Evolutionary conservation across 1,140 invertebrate genomes (phyloP), one percentile per base, ranked within the genome.

Genomic region (Ostrea denselamellosa): DNA sequence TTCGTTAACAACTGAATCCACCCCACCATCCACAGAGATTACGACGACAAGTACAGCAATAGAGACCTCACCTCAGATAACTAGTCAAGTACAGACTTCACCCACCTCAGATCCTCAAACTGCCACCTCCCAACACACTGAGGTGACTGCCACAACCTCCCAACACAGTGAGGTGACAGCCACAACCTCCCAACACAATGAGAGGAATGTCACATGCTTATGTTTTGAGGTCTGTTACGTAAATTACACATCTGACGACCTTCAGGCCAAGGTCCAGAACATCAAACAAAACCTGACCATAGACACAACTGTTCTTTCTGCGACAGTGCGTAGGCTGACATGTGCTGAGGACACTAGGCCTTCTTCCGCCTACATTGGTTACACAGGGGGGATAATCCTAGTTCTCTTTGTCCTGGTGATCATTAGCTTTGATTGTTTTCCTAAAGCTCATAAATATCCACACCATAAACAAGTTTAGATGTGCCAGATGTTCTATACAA

Each of bases 351-450:
- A 85, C 51, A 25, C 84, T 2, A 54, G 84, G 8, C 84, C 56
- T n/a, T 85, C 84, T 22, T 85, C 84, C 28, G 84, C 84, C 25
- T 65, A 65, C 56, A 65, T 85, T 25, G 65, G 83, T 1, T 71
- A 85, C 51, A 25, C 53, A 53, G 56, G 82, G n/a, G 34, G 22
- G 0, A 62, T 53, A 68, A 56, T 88, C n/a, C 28, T 85, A 14
- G 28, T 28, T 17, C 34, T 62, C 25, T 2, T 87, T 7, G 53
- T 85, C 0, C 7, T 58, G 56, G 34, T 77, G 68, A 77, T 77
- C 28, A 34, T 77, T 0, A 25, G 12, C 25, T 9, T 77, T 14
- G 68, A 77, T 10, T 77, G 68, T 25, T 17, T 77, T 5, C 68
- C 68, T 77, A 34, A 34, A 17, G 28, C 68, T 28, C 68, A 25